Conservation (phyloP, 2,113 vertebrate species). For the Neolamprologus variostigma region DNA sequence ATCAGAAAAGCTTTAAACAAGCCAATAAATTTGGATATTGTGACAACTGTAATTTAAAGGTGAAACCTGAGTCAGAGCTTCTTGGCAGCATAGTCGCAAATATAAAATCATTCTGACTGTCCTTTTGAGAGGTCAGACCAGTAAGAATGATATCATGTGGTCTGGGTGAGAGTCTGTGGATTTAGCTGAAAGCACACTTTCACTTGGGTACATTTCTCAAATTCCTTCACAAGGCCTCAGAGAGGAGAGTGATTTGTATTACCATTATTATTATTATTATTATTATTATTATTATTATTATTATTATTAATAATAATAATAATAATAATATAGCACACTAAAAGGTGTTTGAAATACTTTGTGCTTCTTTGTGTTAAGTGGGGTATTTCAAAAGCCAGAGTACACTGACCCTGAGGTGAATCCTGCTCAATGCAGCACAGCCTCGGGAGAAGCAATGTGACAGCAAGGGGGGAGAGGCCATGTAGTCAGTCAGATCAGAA, state of each 20-base stretch:
- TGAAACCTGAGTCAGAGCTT: neutral
- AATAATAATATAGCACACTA: neutral
- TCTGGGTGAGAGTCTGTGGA: constrained; percentile 1
- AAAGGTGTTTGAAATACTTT: constrained; percentile 32
- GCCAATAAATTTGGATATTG: neutral
- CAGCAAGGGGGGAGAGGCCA: neutral
- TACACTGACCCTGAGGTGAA: constrained; percentile 9
- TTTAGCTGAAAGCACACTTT: constrained; percentile 25
- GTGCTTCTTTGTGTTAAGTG: constrained; percentile 35
- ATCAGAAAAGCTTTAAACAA: neutral
- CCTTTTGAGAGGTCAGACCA: neutral
- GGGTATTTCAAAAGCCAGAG: constrained; percentile 31
- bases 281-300: neutral
- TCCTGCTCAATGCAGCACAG: neutral
- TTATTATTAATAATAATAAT: neutral
- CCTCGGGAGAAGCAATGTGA: neutral
- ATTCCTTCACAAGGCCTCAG: constrained; percentile 27
- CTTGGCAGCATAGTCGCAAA: neutral
- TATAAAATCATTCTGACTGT: neutral
- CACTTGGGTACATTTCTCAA: constrained; percentile 33
- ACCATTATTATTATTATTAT: neutral
- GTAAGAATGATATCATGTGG: constrained; percentile 13
- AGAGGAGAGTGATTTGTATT: neutral
- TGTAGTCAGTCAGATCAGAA: neutral
- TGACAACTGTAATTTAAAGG: neutral